These are phyloP conservation scores for Scaptodrosophila latifasciaeformis DNA, from an alignment of 2,888 invertebrate species.

Conservation along the genomic window DNA sequence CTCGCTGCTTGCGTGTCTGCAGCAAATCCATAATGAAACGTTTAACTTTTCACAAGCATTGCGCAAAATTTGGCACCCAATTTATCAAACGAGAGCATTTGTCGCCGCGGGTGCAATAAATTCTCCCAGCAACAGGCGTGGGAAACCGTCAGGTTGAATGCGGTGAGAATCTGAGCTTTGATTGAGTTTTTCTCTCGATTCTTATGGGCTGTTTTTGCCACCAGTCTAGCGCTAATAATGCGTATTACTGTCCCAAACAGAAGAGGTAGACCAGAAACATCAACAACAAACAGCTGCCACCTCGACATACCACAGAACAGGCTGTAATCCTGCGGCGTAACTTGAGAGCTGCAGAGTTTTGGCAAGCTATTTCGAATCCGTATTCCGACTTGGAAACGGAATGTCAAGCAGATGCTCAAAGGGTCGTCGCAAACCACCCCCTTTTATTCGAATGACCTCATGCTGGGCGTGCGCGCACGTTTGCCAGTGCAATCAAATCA, in stretches of 20 bases:
- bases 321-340: slow-evolving; percentile 56
- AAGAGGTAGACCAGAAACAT: neutral
- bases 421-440: slow-evolving; percentile 24
- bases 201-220: slow-evolving; percentile 22
- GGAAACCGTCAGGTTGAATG: slow-evolving; percentile 47
- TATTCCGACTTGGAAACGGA: too few species aligned
- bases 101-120: slow-evolving; percentile 38
- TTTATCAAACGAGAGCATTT: slow-evolving; percentile 51
- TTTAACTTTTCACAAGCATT: slow-evolving; percentile 65
- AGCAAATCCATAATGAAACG: slow-evolving; percentile 50
- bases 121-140: slow-evolving; percentile 52
- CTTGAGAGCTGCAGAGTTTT: slow-evolving; percentile 55
- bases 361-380: too few species aligned
- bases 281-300: slow-evolving; percentile 1
- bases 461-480: slow-evolving; percentile 46
- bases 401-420: slow-evolving; percentile 37
- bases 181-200: slow-evolving; percentile 18
- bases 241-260: slow-evolving; percentile 48
- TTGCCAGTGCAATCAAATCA: slow-evolving; percentile 61
- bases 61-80: slow-evolving; percentile 69
- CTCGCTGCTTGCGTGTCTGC: slow-evolving; percentile 57
- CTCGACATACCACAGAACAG: slow-evolving; percentile 22
- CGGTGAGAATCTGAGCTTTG: slow-evolving; percentile 18
- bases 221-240: slow-evolving; percentile 60
- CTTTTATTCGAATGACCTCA: slow-evolving; percentile 27